phyloP scores from a whole-genome alignment of 1,140 invertebrate genomes.

The Danaus plexippus region DNA sequence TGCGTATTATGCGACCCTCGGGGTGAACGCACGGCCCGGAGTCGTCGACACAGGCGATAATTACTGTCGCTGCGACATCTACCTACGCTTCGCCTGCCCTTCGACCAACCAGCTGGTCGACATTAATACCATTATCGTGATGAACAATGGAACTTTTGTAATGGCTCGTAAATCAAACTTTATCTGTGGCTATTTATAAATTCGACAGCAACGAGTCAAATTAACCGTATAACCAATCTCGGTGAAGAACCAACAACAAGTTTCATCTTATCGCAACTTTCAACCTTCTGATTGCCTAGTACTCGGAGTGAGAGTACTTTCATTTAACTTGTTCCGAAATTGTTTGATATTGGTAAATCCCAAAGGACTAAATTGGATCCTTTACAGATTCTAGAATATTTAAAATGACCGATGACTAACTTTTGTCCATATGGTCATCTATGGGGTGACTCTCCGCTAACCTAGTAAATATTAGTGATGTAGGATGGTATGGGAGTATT shows the following conservation, averaged over 20 bases:
- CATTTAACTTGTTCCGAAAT: slow-evolving; percentile 21
- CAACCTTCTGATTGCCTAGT: slow-evolving; percentile 6
- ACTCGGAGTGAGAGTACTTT: slow-evolving; percentile 29
- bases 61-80: slow-evolving; percentile 52
- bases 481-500: too few species aligned
- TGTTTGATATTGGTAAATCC: slow-evolving; percentile 12
- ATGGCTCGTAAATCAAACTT: too few species aligned
- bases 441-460: too few species aligned
- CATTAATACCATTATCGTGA: neutral
- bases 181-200: too few species aligned
- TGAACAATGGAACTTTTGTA: too few species aligned
- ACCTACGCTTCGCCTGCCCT: slow-evolving; percentile 39
- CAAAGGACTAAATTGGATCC: neutral
- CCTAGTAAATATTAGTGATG: too few species aligned
- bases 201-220: too few species aligned
- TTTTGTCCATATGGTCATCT: too few species aligned
- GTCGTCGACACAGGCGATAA: slow-evolving; percentile 61
- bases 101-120: slow-evolving; percentile 26
- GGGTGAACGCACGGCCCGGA: slow-evolving; percentile 57
- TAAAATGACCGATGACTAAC: too few species aligned
- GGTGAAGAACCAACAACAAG: too few species aligned
- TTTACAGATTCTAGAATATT: neutral
- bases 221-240: too few species aligned
- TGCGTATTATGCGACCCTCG: slow-evolving; percentile 52
- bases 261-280: slow-evolving; percentile 11